Evolutionary conservation across 2,888 invertebrate genomes (phyloP), one percentile per base, ranked within the genome.

Genomic region (Agriopis leucophaearia): DNA sequence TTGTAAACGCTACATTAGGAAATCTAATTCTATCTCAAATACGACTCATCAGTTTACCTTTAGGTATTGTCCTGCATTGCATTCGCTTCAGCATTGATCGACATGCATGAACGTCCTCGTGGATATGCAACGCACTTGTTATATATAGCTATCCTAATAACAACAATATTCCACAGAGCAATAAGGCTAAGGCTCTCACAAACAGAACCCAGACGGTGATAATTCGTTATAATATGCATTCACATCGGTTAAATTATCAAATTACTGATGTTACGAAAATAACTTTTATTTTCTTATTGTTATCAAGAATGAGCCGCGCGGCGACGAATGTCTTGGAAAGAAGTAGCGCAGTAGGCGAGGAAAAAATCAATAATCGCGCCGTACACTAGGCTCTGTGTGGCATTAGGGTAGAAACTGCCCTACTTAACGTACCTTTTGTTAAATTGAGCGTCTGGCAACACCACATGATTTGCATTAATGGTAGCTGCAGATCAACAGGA

Each of bases 281-380:
- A 2, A 0, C 27, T 42, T 42, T 18, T 8, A 27, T 27, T 27
- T 27, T 27, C 27, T 27, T 27, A 27, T 42, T 7, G 55, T 55
- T 44, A 44, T 12, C 8, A 55, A 42, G 13, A 42, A 42, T 13
- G 42, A 27, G 18, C 4, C 42, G 42, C 55, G 40, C 10, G 9
- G 51, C 16, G 10, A 10, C 47, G 50, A 6, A 8, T 8, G 1
- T 1, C 38, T 52, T 38, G 38, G 52, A 52, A 35, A 35, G 44
- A 8, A 9, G 55, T 15, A 44, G n/a, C 44, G n/a, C 35, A 15
- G 36, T 45, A 16, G 44, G 13, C 36, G 57, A 12, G 6, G 7
- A 35, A 57, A 56, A 57, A 57, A 57, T 57, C 57, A 57, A 57
- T 57, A 57, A 36, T 15, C 15, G 45, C 45, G 35, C 38, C 15